Base-by-base conservation (phyloP, 1,140 invertebrate genomes). In the Lutraria rhynchaena region DNA sequence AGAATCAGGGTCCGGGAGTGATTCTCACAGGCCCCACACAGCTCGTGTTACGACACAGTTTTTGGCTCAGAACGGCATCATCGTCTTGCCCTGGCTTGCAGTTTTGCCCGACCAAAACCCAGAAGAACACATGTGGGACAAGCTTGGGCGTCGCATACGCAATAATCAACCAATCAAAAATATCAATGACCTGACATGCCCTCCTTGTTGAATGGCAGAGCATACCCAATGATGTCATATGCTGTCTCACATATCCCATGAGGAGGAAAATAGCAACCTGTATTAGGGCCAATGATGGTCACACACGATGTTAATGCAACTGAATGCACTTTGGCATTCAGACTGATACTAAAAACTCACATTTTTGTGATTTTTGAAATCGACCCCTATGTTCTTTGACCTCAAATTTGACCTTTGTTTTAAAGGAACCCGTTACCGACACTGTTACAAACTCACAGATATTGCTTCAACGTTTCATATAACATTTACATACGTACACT, bases 371-470 rank as follows among this genome's bases (percentile, higher is more conserved):
- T 37, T 65, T 65, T 65, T 65, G 37, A 65, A 65, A 65, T 35
- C 27, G 61, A 65, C 61, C 33, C 61, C 31, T 65, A 65, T 65
- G 33, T 29, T 33, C 37, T 65, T 65, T 33, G 61, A 65, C 61
- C 61, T 35, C 24, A 65, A 65, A 65, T 65, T 65, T 65, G 61
- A 65, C 33, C 27, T 65, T 65, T 24, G 37, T 65, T 65, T 35
- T 35, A 19, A 65, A 65, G 61, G 37, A 65, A 65, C 61, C 11
- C 61, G 31, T 65, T 33, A 65, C 61, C 4, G 61, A 65, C 31
- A 33, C 61, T 65, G 61, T 41, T 65, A 65, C 61, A 35, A 65
- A 65, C 61, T 65, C 15, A 65, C 61, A 65, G 27, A 70, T 46
- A 46, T 70, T 70, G 65, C 35, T 70, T 70, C 29, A n/a, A n/a